Base-by-base conservation (phyloP, 2,888 invertebrate species). In the Mythimna vitellina region DNA sequence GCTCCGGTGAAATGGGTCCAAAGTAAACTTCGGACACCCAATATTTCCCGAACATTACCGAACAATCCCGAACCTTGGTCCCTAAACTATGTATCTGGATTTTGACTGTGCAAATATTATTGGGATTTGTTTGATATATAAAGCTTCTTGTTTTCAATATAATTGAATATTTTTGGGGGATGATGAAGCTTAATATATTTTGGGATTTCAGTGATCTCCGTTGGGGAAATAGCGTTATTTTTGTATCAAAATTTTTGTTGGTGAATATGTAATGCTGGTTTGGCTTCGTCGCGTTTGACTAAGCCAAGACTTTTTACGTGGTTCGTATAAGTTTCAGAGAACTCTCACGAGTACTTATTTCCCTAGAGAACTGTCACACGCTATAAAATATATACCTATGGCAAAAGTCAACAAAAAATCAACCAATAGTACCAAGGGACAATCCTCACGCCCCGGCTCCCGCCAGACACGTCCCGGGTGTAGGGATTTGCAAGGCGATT, bases 111-210 rank as follows among this genome's bases (percentile, higher is more conserved):
- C 51, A 73, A 72, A 74, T 75, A 66, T 81, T 65, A 70, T 63
- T 61, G 5, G 64, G 53, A 72, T 84, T 73, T 74, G 63, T 76
- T 65, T 58, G 60, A 64, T 38, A 60, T 70, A 60, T 70, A 62
- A 67, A 53, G 61, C 62, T 58, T 56, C 62, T 69, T 68, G 62
- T 75, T 70, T 68, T 57, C 61, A 17, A 54, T 84, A 64, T 78
- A 78, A 83, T 84, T 73, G 68, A 71, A 76, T 81, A 81, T 81
- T 74, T 78, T 70, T 25, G 32, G 17, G 25, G 70, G 76, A 80
- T 65, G 46, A 75, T 75, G 29, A 22, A 1, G 46, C 56, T 61
- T 53, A 57, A 75, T 67, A 32, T 74, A 67, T 66, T 80, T 51
- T 64, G 54, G 63, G 80, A 60, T 74, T 73, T 22, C 62, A 46